These are phyloP conservation scores for Leiothrix lutea DNA, from an alignment of 2,113 vertebrate genomes.

Conservation along the genomic window DNA sequence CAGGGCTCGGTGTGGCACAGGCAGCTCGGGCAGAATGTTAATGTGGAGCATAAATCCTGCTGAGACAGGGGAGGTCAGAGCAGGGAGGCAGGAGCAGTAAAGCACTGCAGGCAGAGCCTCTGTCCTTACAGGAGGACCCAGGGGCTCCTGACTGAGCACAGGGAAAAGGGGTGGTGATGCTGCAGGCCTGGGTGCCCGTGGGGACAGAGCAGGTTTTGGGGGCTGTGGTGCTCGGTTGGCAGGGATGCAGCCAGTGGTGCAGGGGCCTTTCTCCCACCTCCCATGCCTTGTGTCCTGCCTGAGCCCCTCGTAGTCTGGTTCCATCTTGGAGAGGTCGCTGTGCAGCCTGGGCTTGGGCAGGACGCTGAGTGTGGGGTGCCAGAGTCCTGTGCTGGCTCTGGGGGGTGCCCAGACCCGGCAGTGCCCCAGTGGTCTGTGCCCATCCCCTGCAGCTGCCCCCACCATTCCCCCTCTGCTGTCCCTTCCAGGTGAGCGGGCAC, in stretches of 20 bases:
- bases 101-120: constrained; percentile 63
- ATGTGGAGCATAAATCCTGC: constrained; percentile 69
- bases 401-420: rapidly evolving
- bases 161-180: rapidly evolving
- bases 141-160: constrained; percentile 32
- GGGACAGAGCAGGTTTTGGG: rapidly evolving
- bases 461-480: background rate
- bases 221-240: too few relatives aligned
- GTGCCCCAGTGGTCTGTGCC: background rate
- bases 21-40: background rate
- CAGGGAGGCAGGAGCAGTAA: constrained; percentile 77
- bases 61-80: constrained; percentile 79
- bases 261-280: background rate
- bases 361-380: background rate
- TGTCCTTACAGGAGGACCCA: constrained; percentile 60
- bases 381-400: background rate
- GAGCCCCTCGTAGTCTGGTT: rapidly evolving
- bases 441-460: rapidly evolving
- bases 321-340: rapidly evolving
- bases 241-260: rapidly evolving
- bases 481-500: background rate
- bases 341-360: rapidly evolving
- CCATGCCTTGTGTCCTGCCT: rapidly evolving
- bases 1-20: background rate
- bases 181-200: background rate